Base-by-base conservation (phyloP, 2,797 vertebrate genomes). In the Acanthis flammea region DNA sequence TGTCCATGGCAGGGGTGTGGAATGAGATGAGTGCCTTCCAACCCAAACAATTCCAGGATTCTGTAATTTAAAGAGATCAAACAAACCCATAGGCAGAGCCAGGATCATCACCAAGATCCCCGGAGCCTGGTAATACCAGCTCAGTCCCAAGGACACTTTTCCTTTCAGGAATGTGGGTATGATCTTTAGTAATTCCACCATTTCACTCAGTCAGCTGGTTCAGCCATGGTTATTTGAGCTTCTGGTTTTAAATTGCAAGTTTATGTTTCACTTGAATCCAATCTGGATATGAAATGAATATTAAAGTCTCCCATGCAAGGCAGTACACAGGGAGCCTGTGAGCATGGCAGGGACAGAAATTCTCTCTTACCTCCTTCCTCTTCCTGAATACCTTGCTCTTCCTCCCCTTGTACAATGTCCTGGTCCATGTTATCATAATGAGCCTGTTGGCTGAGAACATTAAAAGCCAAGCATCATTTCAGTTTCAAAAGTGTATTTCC, bases 381-480 rank as follows among this genome's bases (percentile, higher is more conserved):
- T 44, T 98, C 98, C 3, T 98, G 97, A 48, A 95, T 31, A 30
- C 96, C 98, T 65, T 96, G 97, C 7, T 98, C 98, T n/a, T 99
- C 98, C 45, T 98, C 98, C 81, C 97, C 98, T 83, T 98, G 98
- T 41, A 98, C 98, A 4, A 98, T 97, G 72, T 99, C 98, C 37
- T 98, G 98, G 92, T 99, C 98, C 86, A 98, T 77, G 68, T 99
- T 98, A 84, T 98, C 98, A 61, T 99, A 99, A 71, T 95, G 98
- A 35, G 94, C 94, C 95, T 97, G 98, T 88, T 98, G 98, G 97
- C 99, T 99, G 93, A 81, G 84, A 93, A 92, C 31, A 87, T 81
- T 18, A 76, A 71, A 96, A n/a, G 63, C 68, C 94, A 76, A 90
- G 30, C 58, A 60, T 84, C 63, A 88, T 47, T 80, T 90, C 42